Percentiles rank a stretch among this genome's conserved stretches.
Evolutionary conservation across 2,888 invertebrate species (phyloP).

Genomic region (Eustalomyia histrio): DNA sequence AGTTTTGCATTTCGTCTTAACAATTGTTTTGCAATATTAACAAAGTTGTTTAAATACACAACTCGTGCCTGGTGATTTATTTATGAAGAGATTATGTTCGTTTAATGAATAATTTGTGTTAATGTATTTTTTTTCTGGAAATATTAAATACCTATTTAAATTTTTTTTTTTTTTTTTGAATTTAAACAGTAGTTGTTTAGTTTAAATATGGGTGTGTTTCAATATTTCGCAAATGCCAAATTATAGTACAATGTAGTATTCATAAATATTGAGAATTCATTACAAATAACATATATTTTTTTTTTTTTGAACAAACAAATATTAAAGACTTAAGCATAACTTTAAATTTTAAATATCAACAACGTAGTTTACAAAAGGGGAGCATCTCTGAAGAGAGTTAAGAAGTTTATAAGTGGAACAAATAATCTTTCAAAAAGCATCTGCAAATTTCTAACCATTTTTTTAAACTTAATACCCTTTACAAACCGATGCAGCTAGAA

Average conservation of each 20-base stretch:
- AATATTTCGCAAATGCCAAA: constrained; percentile 1
- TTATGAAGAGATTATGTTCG: constrained; percentile 53
- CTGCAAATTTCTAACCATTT: no score
- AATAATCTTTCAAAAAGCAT: no score
- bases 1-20: neutral
- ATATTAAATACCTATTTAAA: constrained; percentile 11
- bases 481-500: no score
- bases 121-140: constrained; percentile 27
- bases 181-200: constrained; percentile 21
- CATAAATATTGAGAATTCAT: neutral
- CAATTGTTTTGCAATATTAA: constrained; percentile 1
- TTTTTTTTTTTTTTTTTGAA: constrained; percentile 23
- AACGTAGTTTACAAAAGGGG: no score
- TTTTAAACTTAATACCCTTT: no score
- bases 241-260: neutral
- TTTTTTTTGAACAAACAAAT: no score
- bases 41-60: constrained; percentile 28
- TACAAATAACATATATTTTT: neutral
- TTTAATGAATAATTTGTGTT: constrained; percentile 63
- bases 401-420: no score
- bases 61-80: constrained; percentile 64
- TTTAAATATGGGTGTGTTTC: constrained; percentile 6
- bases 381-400: no score
- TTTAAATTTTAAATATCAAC: no score
- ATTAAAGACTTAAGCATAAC: no score